phyloP scores from a whole-genome alignment of 2,888 invertebrate genomes.

The Pardosa pseudoannulata region DNA sequence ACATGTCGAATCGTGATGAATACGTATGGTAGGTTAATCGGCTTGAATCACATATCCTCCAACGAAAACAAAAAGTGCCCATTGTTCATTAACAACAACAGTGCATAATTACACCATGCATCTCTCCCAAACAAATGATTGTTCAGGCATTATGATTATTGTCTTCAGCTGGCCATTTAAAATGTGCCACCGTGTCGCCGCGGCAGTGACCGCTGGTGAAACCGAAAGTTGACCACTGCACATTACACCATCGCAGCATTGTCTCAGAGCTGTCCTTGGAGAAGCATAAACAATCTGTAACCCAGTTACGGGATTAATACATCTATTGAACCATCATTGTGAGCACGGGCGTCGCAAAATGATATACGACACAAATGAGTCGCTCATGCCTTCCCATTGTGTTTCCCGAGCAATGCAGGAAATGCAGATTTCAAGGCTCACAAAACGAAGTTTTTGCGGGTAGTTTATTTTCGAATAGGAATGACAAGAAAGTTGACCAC shows the following conservation, averaged over 20 bases:
- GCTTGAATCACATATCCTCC: too few species aligned
- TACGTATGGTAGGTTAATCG: too few species aligned
- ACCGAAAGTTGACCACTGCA: constrained; percentile 3
- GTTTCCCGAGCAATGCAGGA: neutral
- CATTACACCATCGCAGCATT: constrained; percentile 8
- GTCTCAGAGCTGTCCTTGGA: constrained; percentile 23
- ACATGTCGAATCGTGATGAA: too few species aligned
- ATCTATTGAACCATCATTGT: neutral
- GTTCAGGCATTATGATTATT: neutral
- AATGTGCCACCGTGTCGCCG: constrained; percentile 56
- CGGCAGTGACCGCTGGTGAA: constrained; percentile 25
- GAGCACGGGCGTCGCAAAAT: neutral
- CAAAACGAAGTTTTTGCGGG: neutral
- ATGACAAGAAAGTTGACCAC: constrained; percentile 6
- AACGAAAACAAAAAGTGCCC: neutral
- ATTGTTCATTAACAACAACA: neutral
- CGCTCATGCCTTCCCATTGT: neutral
- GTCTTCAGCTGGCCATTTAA: neutral
- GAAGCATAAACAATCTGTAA: constrained; percentile 8
- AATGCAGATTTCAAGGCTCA: constrained; percentile 7
- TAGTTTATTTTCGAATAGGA: neutral
- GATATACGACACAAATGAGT: neutral
- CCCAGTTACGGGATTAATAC: constrained; percentile 7
- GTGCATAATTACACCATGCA: neutral
- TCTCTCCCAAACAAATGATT: neutral